A percentile compares a stretch with the other conserved stretches of the same genome.
Conservation (phyloP, 2,113 vertebrate genomes). For the Centropristis striata region DNA sequence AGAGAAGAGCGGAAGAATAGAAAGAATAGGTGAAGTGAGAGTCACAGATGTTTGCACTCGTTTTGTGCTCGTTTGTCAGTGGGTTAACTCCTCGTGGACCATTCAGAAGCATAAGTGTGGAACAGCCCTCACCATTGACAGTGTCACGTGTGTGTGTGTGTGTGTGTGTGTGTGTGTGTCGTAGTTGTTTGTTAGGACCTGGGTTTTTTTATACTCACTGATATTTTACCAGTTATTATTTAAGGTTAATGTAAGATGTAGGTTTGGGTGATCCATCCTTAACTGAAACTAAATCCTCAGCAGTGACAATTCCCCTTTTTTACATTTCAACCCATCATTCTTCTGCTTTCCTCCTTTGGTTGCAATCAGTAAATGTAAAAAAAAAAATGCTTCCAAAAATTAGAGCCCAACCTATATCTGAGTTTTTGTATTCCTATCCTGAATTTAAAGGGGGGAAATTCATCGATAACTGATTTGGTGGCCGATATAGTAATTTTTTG, state of each 20-base stretch:
- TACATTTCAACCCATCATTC: neutral
- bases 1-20: conserved; percentile 33
- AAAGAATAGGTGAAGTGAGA: conserved; percentile 54
- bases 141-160: neutral
- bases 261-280: neutral
- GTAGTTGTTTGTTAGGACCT: neutral
- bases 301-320: neutral
- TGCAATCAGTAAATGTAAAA: neutral
- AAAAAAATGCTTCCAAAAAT: too few species aligned
- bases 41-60: conserved; percentile 61
- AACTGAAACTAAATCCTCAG: neutral
- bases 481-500: too few species aligned
- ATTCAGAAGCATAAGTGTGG: conserved; percentile 39
- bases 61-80: conserved; percentile 40
- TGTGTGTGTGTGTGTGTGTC: neutral
- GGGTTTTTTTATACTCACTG: too few species aligned
- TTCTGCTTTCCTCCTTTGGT: neutral
- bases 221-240: too few species aligned
- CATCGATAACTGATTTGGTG: too few species aligned
- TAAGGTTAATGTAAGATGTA: too few species aligned
- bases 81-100: conserved; percentile 11
- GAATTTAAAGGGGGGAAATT: too few species aligned
- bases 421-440: too few species aligned
- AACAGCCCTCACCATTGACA: conserved; percentile 8
- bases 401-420: too few species aligned